Evolutionary conservation across 2,888 invertebrate genomes (phyloP).

Genomic region (Scaptomyza polygonia): DNA sequence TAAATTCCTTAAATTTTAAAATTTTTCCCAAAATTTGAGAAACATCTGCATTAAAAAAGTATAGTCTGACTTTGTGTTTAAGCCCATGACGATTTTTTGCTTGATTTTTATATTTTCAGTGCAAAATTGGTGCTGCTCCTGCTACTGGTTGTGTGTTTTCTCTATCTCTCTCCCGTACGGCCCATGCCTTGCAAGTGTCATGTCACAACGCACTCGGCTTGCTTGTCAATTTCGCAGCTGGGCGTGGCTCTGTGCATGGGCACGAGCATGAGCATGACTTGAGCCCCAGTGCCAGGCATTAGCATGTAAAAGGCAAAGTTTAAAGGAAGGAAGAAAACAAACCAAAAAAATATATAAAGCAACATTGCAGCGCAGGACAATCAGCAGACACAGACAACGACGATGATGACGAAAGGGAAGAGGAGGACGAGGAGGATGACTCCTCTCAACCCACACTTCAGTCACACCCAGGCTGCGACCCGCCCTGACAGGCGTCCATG

Average conservation of each 20-base stretch:
- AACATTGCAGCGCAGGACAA: conserved; percentile 72
- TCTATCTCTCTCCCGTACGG: conserved; percentile 7
- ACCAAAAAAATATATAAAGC: conserved; percentile 16
- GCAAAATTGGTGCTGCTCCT: conserved; percentile 9
- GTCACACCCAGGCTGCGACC: conserved; percentile 49
- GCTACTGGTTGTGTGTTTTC: conserved; percentile 21
- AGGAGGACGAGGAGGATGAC: conserved; percentile 17
- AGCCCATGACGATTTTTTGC: background rate
- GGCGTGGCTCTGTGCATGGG: conserved; percentile 65
- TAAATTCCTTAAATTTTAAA: background rate
- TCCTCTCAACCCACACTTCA: conserved; percentile 5
- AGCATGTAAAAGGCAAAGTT: conserved; percentile 71
- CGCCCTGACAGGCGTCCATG: conserved; percentile 84
- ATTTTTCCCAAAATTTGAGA: background rate
- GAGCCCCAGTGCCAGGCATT: conserved; percentile 68
- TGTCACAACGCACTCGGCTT: conserved; percentile 75
- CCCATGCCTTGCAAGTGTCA: conserved; percentile 72
- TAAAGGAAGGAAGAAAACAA: conserved; percentile 40
- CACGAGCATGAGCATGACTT: conserved; percentile 64
- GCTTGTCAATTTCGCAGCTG: conserved; percentile 77
- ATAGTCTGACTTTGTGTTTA: too few relatives aligned
- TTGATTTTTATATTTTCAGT: background rate
- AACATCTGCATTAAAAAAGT: too few relatives aligned
- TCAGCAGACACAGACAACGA: conserved; percentile 52
- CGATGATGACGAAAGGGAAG: conserved; percentile 21